Percentiles rank a stretch among this genome's conserved stretches.
Evolutionary conservation across 1,140 invertebrate species (phyloP).

Genomic region (Macrostomum lignano): DNA sequence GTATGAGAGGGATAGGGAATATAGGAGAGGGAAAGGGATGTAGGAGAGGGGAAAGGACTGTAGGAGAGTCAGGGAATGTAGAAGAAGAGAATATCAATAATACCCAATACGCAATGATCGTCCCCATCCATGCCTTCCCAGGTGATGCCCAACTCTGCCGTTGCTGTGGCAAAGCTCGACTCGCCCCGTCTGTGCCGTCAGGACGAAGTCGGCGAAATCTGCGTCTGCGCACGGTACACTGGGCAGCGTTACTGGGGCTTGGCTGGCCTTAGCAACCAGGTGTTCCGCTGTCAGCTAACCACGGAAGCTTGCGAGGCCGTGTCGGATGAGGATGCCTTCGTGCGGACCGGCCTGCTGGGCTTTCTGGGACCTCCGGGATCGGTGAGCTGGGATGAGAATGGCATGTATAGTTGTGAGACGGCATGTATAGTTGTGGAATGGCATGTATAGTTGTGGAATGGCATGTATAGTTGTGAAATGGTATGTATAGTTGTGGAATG

Average conservation of each 20-base stretch:
- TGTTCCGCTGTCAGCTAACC: slow-evolving; percentile 50
- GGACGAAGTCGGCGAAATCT: slow-evolving; percentile 91
- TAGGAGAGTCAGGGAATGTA: too few relatives aligned
- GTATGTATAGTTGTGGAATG: too few relatives aligned
- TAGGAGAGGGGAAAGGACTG: too few relatives aligned
- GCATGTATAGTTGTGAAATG: background rate
- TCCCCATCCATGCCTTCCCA: too few relatives aligned
- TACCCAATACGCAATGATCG: too few relatives aligned
- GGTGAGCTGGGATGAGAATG: slow-evolving; percentile 25
- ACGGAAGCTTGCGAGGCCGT: slow-evolving; percentile 42
- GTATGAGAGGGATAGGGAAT: too few relatives aligned
- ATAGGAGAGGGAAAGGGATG: too few relatives aligned
- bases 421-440: background rate
- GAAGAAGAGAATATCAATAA: too few relatives aligned
- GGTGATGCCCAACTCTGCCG: too few relatives aligned
- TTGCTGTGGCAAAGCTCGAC: slow-evolving; percentile 78
- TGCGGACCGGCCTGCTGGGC: slow-evolving; percentile 66
- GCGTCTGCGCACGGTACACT: slow-evolving; percentile 61
- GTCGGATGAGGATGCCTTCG: slow-evolving; percentile 51
- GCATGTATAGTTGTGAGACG: background rate
- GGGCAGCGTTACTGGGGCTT: slow-evolving; percentile 80
- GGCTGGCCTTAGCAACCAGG: slow-evolving; percentile 63
- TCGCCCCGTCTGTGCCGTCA: slow-evolving; percentile 72
- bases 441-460: too few relatives aligned
- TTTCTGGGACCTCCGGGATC: slow-evolving; percentile 52